Percentiles rank a stretch among this genome's conserved stretches.
These are phyloP conservation scores for Periophthalmus magnuspinnatus DNA, from an alignment of 2,797 vertebrate genomes.

Conservation along the genomic window DNA sequence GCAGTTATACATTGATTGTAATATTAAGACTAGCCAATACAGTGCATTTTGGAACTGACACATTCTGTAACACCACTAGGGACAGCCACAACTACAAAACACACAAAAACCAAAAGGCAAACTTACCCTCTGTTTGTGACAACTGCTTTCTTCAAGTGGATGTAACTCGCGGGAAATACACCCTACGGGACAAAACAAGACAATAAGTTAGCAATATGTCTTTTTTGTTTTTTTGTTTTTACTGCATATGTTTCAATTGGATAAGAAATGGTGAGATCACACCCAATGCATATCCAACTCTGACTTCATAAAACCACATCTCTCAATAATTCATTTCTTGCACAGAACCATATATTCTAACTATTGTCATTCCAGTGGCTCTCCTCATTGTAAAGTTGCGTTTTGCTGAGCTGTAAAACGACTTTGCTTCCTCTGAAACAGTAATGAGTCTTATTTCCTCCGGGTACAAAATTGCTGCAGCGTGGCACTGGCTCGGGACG, in stretches of 20 bases:
- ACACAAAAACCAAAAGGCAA: background rate
- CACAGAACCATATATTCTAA: background rate
- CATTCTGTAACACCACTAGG: background rate
- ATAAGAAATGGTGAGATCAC: background rate
- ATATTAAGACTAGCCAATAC: too few relatives aligned
- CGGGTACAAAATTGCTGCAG: background rate
- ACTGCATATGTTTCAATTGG: background rate
- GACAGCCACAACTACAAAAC: background rate
- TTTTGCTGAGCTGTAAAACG: background rate
- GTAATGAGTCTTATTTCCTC: conserved; percentile 13
- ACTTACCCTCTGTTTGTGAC: conserved; percentile 78
- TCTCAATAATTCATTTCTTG: conserved; percentile 23
- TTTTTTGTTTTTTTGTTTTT: background rate
- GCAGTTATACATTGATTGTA: too few relatives aligned
- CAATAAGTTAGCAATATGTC: background rate
- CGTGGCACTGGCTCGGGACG: background rate
- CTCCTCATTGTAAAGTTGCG: background rate
- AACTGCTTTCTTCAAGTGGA: conserved; percentile 79
- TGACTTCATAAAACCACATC: background rate
- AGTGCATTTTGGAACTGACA: background rate
- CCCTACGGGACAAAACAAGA: conserved; percentile 62
- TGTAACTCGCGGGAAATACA: conserved; percentile 75
- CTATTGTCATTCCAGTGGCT: background rate
- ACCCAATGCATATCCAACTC: too few relatives aligned
- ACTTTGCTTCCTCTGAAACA: background rate